A percentile compares a stretch with the other conserved stretches of the same genome.
These are phyloP conservation scores for Drosophila carrolli DNA, from an alignment of 1,140 invertebrate genomes.

Conservation along the genomic window DNA sequence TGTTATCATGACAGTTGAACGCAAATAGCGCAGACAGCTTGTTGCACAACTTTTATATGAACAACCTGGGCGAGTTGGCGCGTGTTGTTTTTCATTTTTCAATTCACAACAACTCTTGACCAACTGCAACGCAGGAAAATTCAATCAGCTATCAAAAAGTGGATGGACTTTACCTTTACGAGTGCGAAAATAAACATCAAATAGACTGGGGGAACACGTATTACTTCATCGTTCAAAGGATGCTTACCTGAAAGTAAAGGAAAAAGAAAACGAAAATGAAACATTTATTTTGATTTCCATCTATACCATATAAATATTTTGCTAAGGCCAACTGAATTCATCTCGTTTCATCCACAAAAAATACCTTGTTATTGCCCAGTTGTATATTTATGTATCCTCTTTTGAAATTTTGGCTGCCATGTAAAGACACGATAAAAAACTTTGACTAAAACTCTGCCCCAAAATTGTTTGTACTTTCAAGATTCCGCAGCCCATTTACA, in stretches of 20 bases:
- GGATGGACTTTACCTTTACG: constrained; percentile 5
- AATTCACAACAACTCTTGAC: background rate
- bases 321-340: constrained; percentile 9
- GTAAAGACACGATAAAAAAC: constrained; percentile 20
- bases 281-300: constrained; percentile 31
- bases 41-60: constrained; percentile 27
- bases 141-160: constrained; percentile 1
- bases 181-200: constrained; percentile 4
- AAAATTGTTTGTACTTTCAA: constrained; percentile 36
- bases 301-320: constrained; percentile 23
- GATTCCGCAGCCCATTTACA: constrained; percentile 50
- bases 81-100: constrained; percentile 14
- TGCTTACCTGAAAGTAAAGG: constrained; percentile 49
- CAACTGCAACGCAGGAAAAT: background rate
- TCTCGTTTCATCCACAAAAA: background rate
- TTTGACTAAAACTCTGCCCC: constrained; percentile 23
- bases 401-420: constrained; percentile 42
- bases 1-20: constrained; percentile 41
- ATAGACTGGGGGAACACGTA: background rate
- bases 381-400: constrained; percentile 45
- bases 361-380: constrained; percentile 29
- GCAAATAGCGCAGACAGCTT: constrained; percentile 26
- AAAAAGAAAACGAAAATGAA: constrained; percentile 2
- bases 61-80: constrained; percentile 19
- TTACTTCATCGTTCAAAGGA: background rate